Evolutionary conservation across 2,797 vertebrate genomes (phyloP), one percentile per base, ranked within the genome.

Genomic region (Muscicapa comitata): DNA sequence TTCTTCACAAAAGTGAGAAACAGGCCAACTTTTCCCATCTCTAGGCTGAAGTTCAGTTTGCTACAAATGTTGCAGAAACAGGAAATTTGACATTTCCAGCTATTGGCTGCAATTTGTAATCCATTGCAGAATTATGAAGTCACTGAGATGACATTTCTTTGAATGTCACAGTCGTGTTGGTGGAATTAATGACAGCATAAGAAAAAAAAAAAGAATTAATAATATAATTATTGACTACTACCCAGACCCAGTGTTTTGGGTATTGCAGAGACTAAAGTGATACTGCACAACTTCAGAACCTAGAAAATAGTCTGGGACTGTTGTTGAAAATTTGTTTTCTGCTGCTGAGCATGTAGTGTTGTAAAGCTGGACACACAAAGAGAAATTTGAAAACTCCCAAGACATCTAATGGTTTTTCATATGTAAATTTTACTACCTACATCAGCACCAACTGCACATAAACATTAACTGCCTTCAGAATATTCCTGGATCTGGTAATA

Each of bases 61-160:
- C 53, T 51, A 59, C 48, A 40, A 33, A 57, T 77, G 24, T 54
- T 82, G 35, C 57, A 86, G 47, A 91, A 94, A 28, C 16, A 33
- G 26, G 48, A 82, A 35, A 72, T 73, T 24, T 90, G 51, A 82
- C 59, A 62, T 80, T 95, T 96, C 47, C 50, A 55, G 50, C 17
- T 25, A 38, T 48, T 94, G 54, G 28, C 33, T 81, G 47, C 17
- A 76, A 78, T 80, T 73, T 83, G 18, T 80, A 79, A 55, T 87
- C 57, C 29, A 10, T 13, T 86, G 54, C 24, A 81, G 74, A 97
- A 86, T 19, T 45, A 40, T 74, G 50, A 73, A 75, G 31, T 92
- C 73, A 81, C 37, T 92, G 67, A 94, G 90, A 86, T 94, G 26
- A 61, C 50, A 59, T 94, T 95, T 96, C 65, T 88, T 54, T 67